These are phyloP conservation scores for Taxidea taxus DNA, from an alignment of 2,113 vertebrate species.

Conservation along the genomic window DNA sequence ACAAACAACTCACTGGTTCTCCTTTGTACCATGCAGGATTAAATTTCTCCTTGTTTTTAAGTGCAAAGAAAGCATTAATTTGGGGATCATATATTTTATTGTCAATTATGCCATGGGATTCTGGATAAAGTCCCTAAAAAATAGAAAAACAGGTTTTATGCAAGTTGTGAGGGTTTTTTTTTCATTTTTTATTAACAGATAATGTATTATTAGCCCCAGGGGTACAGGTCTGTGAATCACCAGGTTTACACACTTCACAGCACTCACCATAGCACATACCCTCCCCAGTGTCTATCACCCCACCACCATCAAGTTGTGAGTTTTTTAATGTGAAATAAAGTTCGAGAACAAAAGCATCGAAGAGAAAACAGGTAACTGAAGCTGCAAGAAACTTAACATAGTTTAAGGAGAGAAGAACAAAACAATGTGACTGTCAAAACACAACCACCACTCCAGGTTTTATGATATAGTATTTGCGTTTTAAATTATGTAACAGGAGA, in stretches of 20 bases:
- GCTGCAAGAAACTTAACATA: neutral
- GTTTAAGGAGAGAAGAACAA: neutral
- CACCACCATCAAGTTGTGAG: neutral
- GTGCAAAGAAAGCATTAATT: constrained; percentile 87
- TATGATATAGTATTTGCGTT: neutral
- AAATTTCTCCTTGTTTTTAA: constrained; percentile 88
- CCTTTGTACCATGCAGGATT: constrained; percentile 94
- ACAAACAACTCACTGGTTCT: constrained; percentile 91
- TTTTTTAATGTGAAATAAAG: neutral
- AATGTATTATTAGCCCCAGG: too few species aligned
- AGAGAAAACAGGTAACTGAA: neutral
- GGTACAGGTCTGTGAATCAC: too few species aligned
- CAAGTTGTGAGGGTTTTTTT: neutral
- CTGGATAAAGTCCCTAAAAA: constrained; percentile 95
- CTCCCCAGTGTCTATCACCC: too few species aligned
- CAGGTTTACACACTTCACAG: too few species aligned
- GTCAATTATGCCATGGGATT: constrained; percentile 97
- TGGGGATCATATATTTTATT: constrained; percentile 97
- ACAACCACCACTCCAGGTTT: neutral
- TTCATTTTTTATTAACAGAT: too few species aligned
- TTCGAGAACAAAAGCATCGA: neutral
- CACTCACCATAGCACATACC: too few species aligned
- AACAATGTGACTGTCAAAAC: neutral
- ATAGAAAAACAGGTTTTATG: constrained; percentile 29
- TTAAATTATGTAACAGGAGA: neutral